Percentiles rank a stretch among this genome's conserved stretches.
Evolutionary conservation across 2,113 vertebrate genomes (phyloP).

Genomic region (Acanthochromis polyacanthus): DNA sequence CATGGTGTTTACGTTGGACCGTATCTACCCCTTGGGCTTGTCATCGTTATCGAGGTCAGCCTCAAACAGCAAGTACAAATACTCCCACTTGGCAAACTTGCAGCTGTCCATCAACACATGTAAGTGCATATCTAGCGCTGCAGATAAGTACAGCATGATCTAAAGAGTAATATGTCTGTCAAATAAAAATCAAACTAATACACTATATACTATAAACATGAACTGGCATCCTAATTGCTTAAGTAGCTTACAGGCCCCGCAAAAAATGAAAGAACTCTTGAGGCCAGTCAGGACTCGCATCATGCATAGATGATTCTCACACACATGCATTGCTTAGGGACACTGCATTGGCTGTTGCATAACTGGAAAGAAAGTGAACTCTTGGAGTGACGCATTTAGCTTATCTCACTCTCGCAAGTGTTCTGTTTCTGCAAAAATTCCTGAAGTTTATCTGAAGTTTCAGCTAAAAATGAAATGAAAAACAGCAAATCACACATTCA

Average conservation of each 20-base stretch:
- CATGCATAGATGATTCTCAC: constrained; percentile 35
- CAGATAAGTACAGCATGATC: constrained; percentile 34
- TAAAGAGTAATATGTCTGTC: constrained; percentile 30
- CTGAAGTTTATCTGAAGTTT: constrained; percentile 1
- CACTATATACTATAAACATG: constrained; percentile 19
- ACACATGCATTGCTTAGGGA: constrained; percentile 39
- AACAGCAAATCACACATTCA: constrained; percentile 1
- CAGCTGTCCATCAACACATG: constrained; percentile 45
- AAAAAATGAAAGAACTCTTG: constrained; percentile 38
- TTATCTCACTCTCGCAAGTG: not conserved
- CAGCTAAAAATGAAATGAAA: not conserved
- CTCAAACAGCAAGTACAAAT: constrained; percentile 41
- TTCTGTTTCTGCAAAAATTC: not conserved
- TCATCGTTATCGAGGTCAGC: constrained; percentile 47
- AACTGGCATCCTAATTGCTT: constrained; percentile 26
- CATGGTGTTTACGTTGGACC: constrained; percentile 49
- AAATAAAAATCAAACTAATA: constrained; percentile 41
- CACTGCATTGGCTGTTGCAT: constrained; percentile 44
- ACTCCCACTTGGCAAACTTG: constrained; percentile 38
- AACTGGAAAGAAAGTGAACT: constrained; percentile 21
- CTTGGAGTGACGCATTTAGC: constrained; percentile 1
- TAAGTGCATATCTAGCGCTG: not conserved
- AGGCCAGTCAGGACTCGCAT: constrained; percentile 50
- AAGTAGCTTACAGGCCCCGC: constrained; percentile 7
- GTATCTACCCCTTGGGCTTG: constrained; percentile 30